Evolutionary conservation across 2,113 vertebrate species (phyloP).

Genomic region (Melospiza georgiana): DNA sequence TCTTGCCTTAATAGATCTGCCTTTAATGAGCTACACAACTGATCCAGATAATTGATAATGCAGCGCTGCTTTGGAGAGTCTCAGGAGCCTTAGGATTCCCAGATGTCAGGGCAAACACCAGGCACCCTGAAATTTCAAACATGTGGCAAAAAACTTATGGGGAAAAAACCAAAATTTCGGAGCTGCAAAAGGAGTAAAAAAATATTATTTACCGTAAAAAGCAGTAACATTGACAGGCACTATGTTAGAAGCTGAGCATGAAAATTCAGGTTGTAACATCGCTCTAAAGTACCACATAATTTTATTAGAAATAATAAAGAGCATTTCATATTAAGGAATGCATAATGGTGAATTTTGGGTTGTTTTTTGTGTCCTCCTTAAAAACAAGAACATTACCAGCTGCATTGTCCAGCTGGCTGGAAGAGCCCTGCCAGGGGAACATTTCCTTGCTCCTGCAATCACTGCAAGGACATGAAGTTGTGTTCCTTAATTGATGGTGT

Average conservation of each 20-base stretch:
- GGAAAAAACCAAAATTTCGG: fast-evolving
- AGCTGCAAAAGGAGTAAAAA: background rate
- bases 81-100: background rate
- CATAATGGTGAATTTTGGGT: fast-evolving
- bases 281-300: background rate
- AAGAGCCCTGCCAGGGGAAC: background rate
- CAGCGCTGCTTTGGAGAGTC: background rate
- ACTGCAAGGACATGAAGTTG: background rate
- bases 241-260: background rate
- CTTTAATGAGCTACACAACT: background rate
- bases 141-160: background rate
- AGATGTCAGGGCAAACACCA: background rate
- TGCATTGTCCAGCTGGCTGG: background rate
- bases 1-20: background rate
- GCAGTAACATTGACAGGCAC: background rate
- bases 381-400: background rate
- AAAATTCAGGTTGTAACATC: background rate
- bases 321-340: background rate
- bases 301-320: background rate
- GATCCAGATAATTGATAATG: background rate
- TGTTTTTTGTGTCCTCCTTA: background rate
- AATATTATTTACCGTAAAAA: background rate
- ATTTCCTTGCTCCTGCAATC: background rate
- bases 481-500: background rate
- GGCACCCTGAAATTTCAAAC: background rate